Percentiles rank a stretch among this genome's conserved stretches.
These are phyloP conservation scores for Ptyas mucosa DNA, from an alignment of 2,113 vertebrate species.

Conservation along the genomic window DNA sequence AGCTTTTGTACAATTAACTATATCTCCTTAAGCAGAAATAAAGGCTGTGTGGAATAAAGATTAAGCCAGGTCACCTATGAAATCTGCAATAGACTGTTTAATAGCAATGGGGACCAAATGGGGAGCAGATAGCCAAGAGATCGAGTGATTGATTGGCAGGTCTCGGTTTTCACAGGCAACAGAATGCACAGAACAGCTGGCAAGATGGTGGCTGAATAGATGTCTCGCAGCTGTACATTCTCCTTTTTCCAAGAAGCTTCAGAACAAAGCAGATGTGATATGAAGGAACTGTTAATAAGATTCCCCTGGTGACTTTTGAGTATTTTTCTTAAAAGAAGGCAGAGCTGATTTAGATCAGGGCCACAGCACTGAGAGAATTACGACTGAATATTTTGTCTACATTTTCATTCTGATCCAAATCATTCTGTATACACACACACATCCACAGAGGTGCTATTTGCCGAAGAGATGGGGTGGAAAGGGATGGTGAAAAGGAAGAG, in stretches of 20 bases:
- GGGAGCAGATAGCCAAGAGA: neutral
- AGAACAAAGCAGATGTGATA: neutral
- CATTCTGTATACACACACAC: neutral
- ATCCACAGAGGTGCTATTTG: neutral
- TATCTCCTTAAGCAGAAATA: neutral
- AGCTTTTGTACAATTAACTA: neutral
- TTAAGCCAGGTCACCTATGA: neutral
- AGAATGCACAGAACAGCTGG: neutral
- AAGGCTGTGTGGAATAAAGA: neutral
- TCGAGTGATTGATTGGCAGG: neutral
- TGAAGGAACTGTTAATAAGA: neutral
- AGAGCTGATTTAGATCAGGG: neutral
- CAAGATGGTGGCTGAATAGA: neutral
- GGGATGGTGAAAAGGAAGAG: neutral
- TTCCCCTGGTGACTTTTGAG: neutral
- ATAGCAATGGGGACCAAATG: neutral
- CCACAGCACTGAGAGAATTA: neutral
- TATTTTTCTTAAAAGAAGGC: neutral
- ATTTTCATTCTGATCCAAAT: neutral
- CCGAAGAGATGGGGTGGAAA: neutral
- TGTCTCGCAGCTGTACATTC: neutral
- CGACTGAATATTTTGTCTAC: neutral
- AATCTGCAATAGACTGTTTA: neutral
- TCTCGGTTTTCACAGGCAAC: neutral
- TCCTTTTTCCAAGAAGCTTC: neutral